Evolutionary conservation across 2,888 invertebrate genomes (phyloP).

Genomic region (Panzeria rudis): DNA sequence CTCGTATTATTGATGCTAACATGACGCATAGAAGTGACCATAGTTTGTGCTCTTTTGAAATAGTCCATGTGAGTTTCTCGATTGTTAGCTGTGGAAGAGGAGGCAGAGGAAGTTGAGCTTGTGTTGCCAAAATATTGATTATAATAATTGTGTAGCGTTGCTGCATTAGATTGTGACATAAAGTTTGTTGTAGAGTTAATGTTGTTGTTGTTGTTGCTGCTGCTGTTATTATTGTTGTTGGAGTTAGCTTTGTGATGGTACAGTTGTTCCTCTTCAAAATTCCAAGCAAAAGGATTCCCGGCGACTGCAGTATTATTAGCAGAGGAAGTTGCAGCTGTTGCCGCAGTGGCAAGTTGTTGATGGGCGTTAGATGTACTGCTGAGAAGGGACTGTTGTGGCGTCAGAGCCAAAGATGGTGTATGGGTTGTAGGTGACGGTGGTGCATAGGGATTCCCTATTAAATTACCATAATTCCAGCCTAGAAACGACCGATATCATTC

Average conservation of each 20-base stretch:
- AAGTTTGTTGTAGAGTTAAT: slow-evolving; percentile 55
- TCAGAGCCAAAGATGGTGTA: slow-evolving; percentile 57
- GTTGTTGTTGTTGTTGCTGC: slow-evolving; percentile 59
- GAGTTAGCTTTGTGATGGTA: slow-evolving; percentile 67
- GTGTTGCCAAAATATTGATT: slow-evolving; percentile 68
- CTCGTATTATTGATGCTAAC: slow-evolving; percentile 13
- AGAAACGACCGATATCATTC: slow-evolving; percentile 83
- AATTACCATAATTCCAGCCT: slow-evolving; percentile 82
- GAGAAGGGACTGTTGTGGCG: slow-evolving; percentile 69
- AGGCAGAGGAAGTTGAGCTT: background rate
- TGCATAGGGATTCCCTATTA: slow-evolving; percentile 73
- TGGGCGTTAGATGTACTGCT: slow-evolving; percentile 42
- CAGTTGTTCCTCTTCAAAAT: slow-evolving; percentile 60
- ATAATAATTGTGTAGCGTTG: slow-evolving; percentile 71
- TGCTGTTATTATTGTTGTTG: slow-evolving; percentile 63
- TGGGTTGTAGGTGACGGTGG: slow-evolving; percentile 64
- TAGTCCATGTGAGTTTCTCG: slow-evolving; percentile 69
- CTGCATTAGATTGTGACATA: slow-evolving; percentile 51
- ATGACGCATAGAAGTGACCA: slow-evolving; percentile 28
- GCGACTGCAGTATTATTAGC: slow-evolving; percentile 72
- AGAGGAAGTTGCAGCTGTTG: slow-evolving; percentile 70
- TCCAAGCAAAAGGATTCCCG: slow-evolving; percentile 73
- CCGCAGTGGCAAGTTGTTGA: slow-evolving; percentile 54
- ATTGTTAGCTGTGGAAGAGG: slow-evolving; percentile 4
- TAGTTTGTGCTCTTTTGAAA: slow-evolving; percentile 49